Conservation (phyloP, 2,113 vertebrate species). For the Isichthys henryi region DNA sequence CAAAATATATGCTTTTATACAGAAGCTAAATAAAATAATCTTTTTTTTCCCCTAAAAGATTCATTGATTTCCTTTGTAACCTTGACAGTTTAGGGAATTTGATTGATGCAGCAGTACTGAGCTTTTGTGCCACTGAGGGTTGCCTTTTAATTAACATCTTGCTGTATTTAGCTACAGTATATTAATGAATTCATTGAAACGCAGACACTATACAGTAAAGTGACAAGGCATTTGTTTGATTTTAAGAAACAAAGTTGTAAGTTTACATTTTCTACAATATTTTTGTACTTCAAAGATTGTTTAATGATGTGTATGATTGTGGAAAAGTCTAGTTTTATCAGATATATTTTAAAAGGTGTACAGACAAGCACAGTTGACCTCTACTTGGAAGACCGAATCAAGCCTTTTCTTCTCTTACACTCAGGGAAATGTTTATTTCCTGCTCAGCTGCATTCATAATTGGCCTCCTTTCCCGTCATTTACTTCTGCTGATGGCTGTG, state of each 20-base stretch:
- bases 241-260: constrained; percentile 26
- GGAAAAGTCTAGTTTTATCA: constrained; percentile 28
- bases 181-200: constrained; percentile 33
- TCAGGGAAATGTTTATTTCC: constrained; percentile 44
- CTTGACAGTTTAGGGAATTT: constrained; percentile 8
- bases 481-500: not conserved
- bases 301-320: constrained; percentile 29
- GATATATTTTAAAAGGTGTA: constrained; percentile 32
- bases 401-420: constrained; percentile 40
- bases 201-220: constrained; percentile 34
- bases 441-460: constrained; percentile 21
- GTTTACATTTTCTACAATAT: constrained; percentile 36
- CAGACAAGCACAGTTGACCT: constrained; percentile 34
- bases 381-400: constrained; percentile 32
- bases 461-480: not conserved
- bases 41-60: constrained; percentile 20
- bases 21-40: constrained; percentile 39
- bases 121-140: constrained; percentile 44
- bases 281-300: constrained; percentile 25
- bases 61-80: constrained; percentile 26
- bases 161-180: constrained; percentile 36
- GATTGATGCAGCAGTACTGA: constrained; percentile 19
- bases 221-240: constrained; percentile 29
- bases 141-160: constrained; percentile 34
- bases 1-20: constrained; percentile 59